Base-by-base conservation (phyloP, 1,140 invertebrate genomes). In the Stratiolaelaps scimitus region DNA sequence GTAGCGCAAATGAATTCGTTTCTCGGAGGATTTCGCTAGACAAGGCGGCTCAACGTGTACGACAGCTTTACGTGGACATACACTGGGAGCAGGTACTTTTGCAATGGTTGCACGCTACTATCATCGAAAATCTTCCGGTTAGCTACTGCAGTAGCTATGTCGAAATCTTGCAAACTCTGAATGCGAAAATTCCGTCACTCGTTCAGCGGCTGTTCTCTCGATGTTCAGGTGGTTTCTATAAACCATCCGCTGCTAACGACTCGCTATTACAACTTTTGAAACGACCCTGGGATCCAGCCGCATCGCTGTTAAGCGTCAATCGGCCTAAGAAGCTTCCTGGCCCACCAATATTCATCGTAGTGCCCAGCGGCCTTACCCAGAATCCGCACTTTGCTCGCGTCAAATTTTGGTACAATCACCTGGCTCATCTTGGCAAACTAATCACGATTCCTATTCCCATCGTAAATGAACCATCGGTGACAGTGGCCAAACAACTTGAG, bases 161-260 rank as follows among this genome's bases (percentile, higher is more conserved):
- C 1, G 88, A 91, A 72, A 83, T 89, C 43, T 73, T 92, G 65
- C 81, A 89, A 78, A 85, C 84, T 1, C 73, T 90, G 1, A 83
- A 82, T 73, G 74, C 80, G 1, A 89, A 88, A 77, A 78, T 78
- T 67, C 69, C 65, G 1, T 48, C 67, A 10, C 28, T 26, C 20
- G 60, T 64, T 67, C 28, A 34, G 19, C 64, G 60, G 6, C 56
- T 65, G 29, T 64, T 53, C 20, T 66, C 40, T 43, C 60, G 53
- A 7, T 68, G 45, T 20, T 67, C 26, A 15, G 60, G 34, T n/a
- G 40, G 47, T 30, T 66, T 40, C 4, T 44, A 20, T 26, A 69
- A 44, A 43, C 23, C 20, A 28, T 69, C 70, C 13, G 68, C 74
- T 1, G 72, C 72, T 69, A 75, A 77, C 73, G 80, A 88, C 75